Base-by-base conservation (phyloP, 2,888 invertebrate genomes). In the Xanthostigma xanthostigma region DNA sequence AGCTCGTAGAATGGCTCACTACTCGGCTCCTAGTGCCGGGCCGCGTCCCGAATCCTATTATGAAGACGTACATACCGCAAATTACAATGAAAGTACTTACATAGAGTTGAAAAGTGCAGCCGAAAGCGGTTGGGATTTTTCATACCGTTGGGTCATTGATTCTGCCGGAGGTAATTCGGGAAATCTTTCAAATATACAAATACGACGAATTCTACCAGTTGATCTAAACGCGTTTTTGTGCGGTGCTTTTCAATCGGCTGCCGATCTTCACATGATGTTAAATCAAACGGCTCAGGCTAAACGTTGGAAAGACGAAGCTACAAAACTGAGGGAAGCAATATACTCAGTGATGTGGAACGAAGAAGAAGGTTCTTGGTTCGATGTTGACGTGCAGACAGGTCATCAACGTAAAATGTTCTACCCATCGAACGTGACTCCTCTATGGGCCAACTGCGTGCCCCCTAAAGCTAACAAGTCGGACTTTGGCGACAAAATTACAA, bases 101-200 rank as follows among this genome's bases (percentile, higher is more conserved):
- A 69, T 72, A 10, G 79, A 86, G 53, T 65, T 86, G n/a, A 84
- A 84, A 59, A 79, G 84, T 36, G 86, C 81, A 0, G 88, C 88
- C 3, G 90, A 91, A 64, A 84, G 84, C 39, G 91, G 91, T 1
- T 89, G 87, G 88, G 92, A 92, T 60, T 91, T 89, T 64, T 85
- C 86, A 3, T 74, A 79, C 1, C 75, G 90, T 14, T 91, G 90
- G 90, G 78, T 86, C 57, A 70, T 79, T 49, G 64, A 64, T 37
- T 66, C 72, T 38, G 65, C 73, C 8, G 78, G 77, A 12, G 71
- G 74, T 36, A 77, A 78, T 10, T 42, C 33, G 11, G 56, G 55
- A 6, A 64, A 77, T 55, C 63, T 91, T 50, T 69, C 74, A 3
- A 71, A 78, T 51, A 76, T 85, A 17, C 74, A 78, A 51, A 80